Evolutionary conservation across 2,888 invertebrate species (phyloP).

Genomic region (Isoperla grammatica): DNA sequence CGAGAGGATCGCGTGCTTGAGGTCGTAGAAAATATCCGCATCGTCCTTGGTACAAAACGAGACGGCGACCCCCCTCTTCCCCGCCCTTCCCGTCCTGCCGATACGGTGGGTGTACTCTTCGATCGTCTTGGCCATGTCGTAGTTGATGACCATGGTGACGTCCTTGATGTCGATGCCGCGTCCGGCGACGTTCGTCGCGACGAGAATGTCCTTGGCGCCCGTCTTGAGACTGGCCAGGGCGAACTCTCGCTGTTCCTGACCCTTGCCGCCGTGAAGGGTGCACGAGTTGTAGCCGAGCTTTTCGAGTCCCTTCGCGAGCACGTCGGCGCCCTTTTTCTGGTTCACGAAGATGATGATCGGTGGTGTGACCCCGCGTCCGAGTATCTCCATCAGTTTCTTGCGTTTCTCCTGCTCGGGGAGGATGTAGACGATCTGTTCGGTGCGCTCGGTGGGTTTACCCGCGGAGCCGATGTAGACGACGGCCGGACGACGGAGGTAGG

Average conservation of each 20-base stretch:
- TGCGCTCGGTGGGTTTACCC: slow-evolving; percentile 96
- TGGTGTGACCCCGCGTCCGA: slow-evolving; percentile 86
- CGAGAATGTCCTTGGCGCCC: slow-evolving; percentile 94
- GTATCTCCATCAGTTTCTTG: slow-evolving; percentile 90
- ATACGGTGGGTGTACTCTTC: slow-evolving; percentile 98
- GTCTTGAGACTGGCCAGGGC: slow-evolving; percentile 94
- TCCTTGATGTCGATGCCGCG: slow-evolving; percentile 99
- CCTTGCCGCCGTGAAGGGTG: slow-evolving; percentile 98
- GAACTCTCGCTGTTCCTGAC: slow-evolving; percentile 98
- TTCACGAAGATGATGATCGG: slow-evolving; percentile 99
- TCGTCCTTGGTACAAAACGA: slow-evolving; percentile 98
- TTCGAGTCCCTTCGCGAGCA: slow-evolving; percentile 93
- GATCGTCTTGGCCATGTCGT: slow-evolving; percentile 99
- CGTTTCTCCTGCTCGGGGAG: slow-evolving; percentile 94
- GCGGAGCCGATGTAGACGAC: slow-evolving; percentile 95
- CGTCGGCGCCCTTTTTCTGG: slow-evolving; percentile 99
- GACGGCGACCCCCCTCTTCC: slow-evolving; percentile 93
- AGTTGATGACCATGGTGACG: slow-evolving; percentile 98
- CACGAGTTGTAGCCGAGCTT: slow-evolving; percentile 96
- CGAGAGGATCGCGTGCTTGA: slow-evolving; percentile 82
- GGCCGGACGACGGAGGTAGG: slow-evolving; percentile 91
- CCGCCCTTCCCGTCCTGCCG: slow-evolving; percentile 98
- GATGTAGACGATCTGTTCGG: slow-evolving; percentile 96
- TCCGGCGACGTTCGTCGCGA: slow-evolving; percentile 99
- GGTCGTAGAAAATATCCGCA: slow-evolving; percentile 89